These are phyloP conservation scores for Lagorchestes hirsutus DNA, from an alignment of 2,797 vertebrate genomes.

Conservation along the genomic window DNA sequence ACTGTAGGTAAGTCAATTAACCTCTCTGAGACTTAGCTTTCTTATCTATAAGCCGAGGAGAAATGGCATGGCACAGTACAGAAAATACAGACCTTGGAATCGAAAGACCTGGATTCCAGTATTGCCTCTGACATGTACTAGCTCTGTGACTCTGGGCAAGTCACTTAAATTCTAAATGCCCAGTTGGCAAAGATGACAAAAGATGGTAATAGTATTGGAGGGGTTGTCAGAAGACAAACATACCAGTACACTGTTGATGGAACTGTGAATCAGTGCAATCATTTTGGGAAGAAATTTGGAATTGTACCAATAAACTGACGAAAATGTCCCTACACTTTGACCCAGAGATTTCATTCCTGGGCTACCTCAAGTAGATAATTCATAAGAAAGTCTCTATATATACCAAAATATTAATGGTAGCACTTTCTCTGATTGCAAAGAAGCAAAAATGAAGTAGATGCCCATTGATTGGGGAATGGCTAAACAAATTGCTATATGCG, in stretches of 20 bases:
- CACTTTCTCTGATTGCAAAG: background rate
- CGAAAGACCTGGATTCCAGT: background rate
- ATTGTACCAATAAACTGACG: background rate
- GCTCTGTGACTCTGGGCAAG: background rate
- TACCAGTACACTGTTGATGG: background rate
- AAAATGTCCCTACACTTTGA: background rate
- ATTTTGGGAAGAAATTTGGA: background rate
- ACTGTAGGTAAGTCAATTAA: background rate
- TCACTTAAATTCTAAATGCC: background rate
- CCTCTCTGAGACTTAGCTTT: background rate
- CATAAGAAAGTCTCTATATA: background rate
- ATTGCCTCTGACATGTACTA: background rate
- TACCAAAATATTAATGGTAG: background rate
- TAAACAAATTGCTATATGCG: background rate
- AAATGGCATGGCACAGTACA: background rate
- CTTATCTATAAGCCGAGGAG: background rate
- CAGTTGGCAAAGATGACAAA: background rate
- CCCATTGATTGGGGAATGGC: background rate
- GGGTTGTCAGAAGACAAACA: background rate
- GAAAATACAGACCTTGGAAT: background rate
- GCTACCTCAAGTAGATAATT: background rate
- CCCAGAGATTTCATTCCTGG: background rate
- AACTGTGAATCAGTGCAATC: background rate
- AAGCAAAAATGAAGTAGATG: background rate
- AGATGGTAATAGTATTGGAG: background rate